phyloP scores from a whole-genome alignment of 2,113 vertebrate species.

The western clawed frog (Xenopus tropicalis) region UCB_Xtro_10.0 CM004448.2:140823001-140823500 shows the following conservation, averaged over 20 bases:
- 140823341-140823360: background rate
- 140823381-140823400: background rate
- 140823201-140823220: slow-evolving; percentile 13
- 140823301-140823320: background rate
- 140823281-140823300: slow-evolving; percentile 3
- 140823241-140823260: background rate
- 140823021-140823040: too few relatives aligned
- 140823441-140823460: background rate
- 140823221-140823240: slow-evolving; percentile 29
- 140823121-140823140: slow-evolving; percentile 25
- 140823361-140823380: slow-evolving; percentile 20
- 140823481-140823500: background rate
- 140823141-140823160: slow-evolving; percentile 16
- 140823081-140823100: too few relatives aligned
- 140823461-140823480: background rate
- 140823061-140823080: too few relatives aligned
- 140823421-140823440: background rate
- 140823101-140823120: background rate
- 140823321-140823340: slow-evolving; percentile 12
- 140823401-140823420: background rate
- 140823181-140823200: slow-evolving; percentile 16
- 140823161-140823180: slow-evolving; percentile 26
- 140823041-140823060: too few relatives aligned
- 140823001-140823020: too few relatives aligned
- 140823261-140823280: slow-evolving; percentile 8